Conservation (phyloP, 2,113 vertebrate species). For the Thomomys bottae region DNA sequence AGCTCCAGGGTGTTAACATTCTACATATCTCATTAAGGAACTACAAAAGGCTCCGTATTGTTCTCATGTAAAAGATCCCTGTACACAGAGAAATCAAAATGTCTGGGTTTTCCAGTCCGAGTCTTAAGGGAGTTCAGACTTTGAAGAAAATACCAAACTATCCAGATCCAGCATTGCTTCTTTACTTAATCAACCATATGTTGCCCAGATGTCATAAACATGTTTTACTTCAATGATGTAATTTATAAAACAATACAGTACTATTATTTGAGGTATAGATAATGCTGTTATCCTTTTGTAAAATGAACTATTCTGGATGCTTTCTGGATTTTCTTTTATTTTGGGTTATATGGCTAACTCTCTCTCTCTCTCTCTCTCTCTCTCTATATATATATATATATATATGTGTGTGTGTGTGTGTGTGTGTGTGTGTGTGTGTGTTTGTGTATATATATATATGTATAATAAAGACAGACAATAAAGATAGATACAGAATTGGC, state of each 20-base stretch:
- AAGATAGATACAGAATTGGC: neutral
- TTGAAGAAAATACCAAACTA: conserved; percentile 45
- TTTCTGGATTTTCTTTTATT: conserved; percentile 11
- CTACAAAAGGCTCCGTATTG: conserved; percentile 51
- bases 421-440: too few relatives aligned
- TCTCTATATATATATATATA: too few relatives aligned
- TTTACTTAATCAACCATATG: conserved; percentile 70
- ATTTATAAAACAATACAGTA: conserved; percentile 41
- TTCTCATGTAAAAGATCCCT: conserved; percentile 37
- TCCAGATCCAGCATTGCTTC: conserved; percentile 40
- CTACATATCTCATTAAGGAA: conserved; percentile 38
- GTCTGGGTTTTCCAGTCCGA: conserved; percentile 48
- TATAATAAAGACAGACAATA: too few relatives aligned
- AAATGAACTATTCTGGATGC: conserved; percentile 5
- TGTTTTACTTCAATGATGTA: conserved; percentile 54
- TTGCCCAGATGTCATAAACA: conserved; percentile 60
- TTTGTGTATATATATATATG: too few relatives aligned
- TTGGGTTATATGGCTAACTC: neutral
- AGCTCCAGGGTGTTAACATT: neutral
- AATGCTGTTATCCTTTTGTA: conserved; percentile 4
- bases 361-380: too few relatives aligned
- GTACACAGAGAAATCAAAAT: conserved; percentile 55
- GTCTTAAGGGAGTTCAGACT: conserved; percentile 51
- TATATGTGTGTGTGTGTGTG: too few relatives aligned
- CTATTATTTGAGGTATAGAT: conserved; percentile 16